These are phyloP conservation scores for Lanistes nyassanus DNA, from an alignment of 1,140 invertebrate genomes.

Conservation along the genomic window DNA sequence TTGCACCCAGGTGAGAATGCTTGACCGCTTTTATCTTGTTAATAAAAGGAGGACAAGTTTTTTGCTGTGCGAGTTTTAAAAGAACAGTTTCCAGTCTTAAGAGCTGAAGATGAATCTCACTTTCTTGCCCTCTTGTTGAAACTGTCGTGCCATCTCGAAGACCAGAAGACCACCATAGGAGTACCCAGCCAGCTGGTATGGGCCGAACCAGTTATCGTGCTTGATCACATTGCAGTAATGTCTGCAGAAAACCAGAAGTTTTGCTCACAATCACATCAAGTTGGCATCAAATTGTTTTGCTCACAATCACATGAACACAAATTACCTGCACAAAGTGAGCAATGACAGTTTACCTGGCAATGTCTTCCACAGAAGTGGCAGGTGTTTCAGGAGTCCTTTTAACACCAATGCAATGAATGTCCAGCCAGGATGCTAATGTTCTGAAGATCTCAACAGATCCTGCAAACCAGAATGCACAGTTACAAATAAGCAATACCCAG, in stretches of 20 bases:
- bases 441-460: constrained; percentile 5
- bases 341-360: not conserved
- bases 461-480: not conserved
- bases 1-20: no score
- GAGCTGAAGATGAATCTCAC: not conserved
- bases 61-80: no score
- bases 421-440: not conserved
- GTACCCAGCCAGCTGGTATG: constrained; percentile 16
- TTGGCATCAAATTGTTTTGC: no score
- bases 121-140: constrained; percentile 9
- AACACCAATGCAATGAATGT: constrained; percentile 11
- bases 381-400: not conserved
- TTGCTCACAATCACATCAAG: no score
- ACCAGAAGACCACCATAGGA: constrained; percentile 18
- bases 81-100: not conserved
- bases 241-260: not conserved
- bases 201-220: not conserved
- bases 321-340: no score
- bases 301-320: no score
- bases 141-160: constrained; percentile 22
- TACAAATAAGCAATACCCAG: no score
- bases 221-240: constrained; percentile 11
- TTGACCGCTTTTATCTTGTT: no score
- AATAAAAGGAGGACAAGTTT: no score
- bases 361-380: not conserved